These are phyloP conservation scores for Sinhomidia bicolor DNA, from an alignment of 2,888 invertebrate genomes.

Conservation along the genomic window DNA sequence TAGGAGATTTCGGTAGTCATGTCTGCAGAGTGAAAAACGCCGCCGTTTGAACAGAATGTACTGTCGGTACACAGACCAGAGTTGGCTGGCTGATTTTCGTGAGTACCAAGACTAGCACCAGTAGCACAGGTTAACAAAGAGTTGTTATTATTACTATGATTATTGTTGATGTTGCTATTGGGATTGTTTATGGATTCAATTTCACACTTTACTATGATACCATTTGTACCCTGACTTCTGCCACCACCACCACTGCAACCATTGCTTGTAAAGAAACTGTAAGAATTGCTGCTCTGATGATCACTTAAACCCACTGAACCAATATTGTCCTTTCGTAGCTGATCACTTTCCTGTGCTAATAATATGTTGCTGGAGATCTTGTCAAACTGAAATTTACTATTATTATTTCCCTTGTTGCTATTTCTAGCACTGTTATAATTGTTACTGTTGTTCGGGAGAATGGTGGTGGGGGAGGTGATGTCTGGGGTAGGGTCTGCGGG, in stretches of 20 bases:
- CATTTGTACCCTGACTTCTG: conserved; percentile 67
- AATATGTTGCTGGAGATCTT: conserved; percentile 53
- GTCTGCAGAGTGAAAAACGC: conserved; percentile 65
- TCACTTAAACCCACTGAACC: conserved; percentile 34
- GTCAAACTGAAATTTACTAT: conserved; percentile 33
- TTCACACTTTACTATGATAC: conserved; percentile 64
- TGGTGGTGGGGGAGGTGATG: conserved; percentile 43
- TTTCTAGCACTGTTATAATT: neutral
- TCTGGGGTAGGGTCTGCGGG: conserved; percentile 53
- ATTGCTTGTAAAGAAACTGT: conserved; percentile 56
- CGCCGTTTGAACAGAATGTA: conserved; percentile 63
- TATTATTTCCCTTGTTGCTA: conserved; percentile 10
- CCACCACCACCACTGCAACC: conserved; percentile 33
- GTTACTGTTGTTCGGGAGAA: neutral
- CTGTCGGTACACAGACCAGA: conserved; percentile 55
- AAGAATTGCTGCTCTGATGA: conserved; percentile 19
- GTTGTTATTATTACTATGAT: conserved; percentile 9
- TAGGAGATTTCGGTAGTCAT: conserved; percentile 80
- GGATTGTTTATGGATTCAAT: conserved; percentile 46
- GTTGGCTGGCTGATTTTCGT: conserved; percentile 45
- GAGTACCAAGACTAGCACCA: conserved; percentile 67
- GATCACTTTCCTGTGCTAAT: conserved; percentile 12
- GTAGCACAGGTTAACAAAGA: conserved; percentile 66
- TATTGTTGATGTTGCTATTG: neutral
- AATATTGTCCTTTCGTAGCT: neutral